Evolutionary conservation across 2,797 vertebrate genomes (phyloP), one percentile per base, ranked within the genome.

Genomic region (Channallabes apus): DNA sequence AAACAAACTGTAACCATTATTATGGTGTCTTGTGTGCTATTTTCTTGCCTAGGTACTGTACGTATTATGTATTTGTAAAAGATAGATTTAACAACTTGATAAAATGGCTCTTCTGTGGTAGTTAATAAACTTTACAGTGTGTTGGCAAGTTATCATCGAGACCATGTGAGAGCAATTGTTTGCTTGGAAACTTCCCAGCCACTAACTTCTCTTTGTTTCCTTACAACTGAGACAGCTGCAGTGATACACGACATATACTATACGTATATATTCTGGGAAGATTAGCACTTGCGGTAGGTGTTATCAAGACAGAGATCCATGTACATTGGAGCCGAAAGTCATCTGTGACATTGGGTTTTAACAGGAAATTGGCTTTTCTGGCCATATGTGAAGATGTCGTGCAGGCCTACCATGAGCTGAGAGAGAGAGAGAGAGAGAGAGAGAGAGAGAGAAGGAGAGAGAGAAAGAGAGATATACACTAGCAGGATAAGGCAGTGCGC

Each of bases 401-500:
- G 18, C 51, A 41, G 22, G 27, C 11, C 17, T 46, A 65, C 17
- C 62, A 7, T 24, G 20, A 61, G n/a, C 3, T 35, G 35, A 38
- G 38, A 38, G 38, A 38, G 38, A 38, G 38, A 38, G 38, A 38
- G 38, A 38, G 6, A 38, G 38, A 38, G 38, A 38, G 38, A 38
- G 38, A 38, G 38, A 38, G 38, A 38, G 32, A 35, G 32, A 35
- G 32, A 35, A 3, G 3, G 32, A 35, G 32, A 17, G 29, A 82
- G 65, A 86, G 72, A 86, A 62, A 75, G 87, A 84, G 82, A 84
- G 84, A 84, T 78, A 92, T 2, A 91, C 88, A 86, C 89, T 89
- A 85, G 86, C 83, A 27, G 65, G 86, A 86, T 59, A 90, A 93
- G 90, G 92, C 90, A 59, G 89, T 93, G 89, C 89, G 89, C 92